phyloP scores from a whole-genome alignment of 2,888 invertebrate species.

The Oxytorus armatus region DNA sequence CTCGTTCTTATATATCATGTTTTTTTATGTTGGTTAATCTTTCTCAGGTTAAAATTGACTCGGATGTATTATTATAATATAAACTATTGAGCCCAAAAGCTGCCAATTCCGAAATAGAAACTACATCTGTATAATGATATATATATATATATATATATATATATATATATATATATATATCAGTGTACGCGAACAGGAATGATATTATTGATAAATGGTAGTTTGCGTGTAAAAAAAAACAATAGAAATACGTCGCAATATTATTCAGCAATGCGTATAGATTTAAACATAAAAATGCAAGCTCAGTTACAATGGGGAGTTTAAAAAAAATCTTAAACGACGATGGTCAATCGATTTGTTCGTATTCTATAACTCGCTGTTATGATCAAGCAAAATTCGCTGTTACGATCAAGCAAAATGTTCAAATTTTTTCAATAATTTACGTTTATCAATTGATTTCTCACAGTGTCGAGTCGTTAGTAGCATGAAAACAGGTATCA shows the following conservation, averaged over 20 bases:
- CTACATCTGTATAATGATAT: no score
- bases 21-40: neutral
- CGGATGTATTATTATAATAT: slow-evolving; percentile 58
- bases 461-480: neutral
- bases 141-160: no score
- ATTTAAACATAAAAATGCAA: slow-evolving; percentile 51
- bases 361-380: neutral
- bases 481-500: no score
- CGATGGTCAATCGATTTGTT: slow-evolving; percentile 6
- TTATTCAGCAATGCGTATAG: slow-evolving; percentile 34
- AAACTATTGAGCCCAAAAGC: slow-evolving; percentile 62
- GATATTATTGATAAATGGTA: slow-evolving; percentile 52
- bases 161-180: slow-evolving; percentile 34
- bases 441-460: slow-evolving; percentile 18
- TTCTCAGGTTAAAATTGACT: slow-evolving; percentile 55
- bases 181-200: slow-evolving; percentile 28
- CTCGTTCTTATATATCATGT: slow-evolving; percentile 39
- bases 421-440: neutral
- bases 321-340: no score
- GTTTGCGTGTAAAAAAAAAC: slow-evolving; percentile 48
- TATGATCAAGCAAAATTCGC: slow-evolving; percentile 27
- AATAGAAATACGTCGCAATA: slow-evolving; percentile 57
- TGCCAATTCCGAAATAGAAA: slow-evolving; percentile 64
- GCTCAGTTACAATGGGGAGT: slow-evolving; percentile 53
- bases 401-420: slow-evolving; percentile 28